A percentile compares a stretch with the other conserved stretches of the same genome.
These are phyloP conservation scores for Andrena fulva DNA, from an alignment of 2,888 invertebrate species.

Conservation along the genomic window DNA sequence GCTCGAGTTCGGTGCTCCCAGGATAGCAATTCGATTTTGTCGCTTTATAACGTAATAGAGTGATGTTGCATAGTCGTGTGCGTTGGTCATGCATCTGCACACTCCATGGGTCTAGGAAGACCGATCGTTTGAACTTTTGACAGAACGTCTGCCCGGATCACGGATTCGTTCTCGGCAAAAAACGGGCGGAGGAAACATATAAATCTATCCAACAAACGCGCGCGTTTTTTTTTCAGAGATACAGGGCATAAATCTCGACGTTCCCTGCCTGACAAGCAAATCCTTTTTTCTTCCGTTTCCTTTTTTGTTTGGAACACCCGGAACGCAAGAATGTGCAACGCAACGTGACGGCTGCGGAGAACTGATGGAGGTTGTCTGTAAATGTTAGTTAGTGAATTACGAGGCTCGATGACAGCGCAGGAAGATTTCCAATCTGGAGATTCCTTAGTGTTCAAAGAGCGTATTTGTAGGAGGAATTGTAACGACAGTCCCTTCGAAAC, in stretches of 20 bases:
- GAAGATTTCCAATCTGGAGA: background rate
- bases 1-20: no score
- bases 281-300: constrained; percentile 12
- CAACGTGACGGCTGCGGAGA: constrained; percentile 1
- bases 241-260: constrained; percentile 33
- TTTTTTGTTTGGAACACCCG: background rate
- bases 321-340: background rate
- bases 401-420: background rate
- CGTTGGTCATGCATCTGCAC: background rate
- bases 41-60: no score
- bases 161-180: background rate
- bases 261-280: constrained; percentile 23
- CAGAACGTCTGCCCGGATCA: background rate
- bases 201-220: constrained; percentile 17
- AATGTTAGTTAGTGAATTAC: constrained; percentile 39
- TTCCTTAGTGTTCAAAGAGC: no score
- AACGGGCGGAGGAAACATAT: constrained; percentile 7
- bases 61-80: no score
- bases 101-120: background rate
- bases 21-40: no score
- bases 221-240: constrained; percentile 22
- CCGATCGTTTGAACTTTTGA: background rate
- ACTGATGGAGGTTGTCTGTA: constrained; percentile 15
- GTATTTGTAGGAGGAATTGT: no score
- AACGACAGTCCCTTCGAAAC: no score